Evolutionary conservation across 2,888 invertebrate species (phyloP).

Genomic region (Drosophila lutescens): DNA sequence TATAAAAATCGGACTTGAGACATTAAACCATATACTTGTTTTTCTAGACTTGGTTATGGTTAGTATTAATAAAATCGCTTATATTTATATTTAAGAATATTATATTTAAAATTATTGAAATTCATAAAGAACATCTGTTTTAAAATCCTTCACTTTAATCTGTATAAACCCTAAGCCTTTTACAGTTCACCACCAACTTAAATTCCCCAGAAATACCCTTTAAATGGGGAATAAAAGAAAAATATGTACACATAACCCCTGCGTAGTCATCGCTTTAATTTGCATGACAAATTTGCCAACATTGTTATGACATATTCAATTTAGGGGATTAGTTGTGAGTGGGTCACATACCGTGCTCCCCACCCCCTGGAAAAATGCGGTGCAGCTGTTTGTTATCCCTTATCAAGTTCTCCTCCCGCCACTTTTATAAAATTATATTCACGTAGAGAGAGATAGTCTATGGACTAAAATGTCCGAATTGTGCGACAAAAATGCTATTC

Average conservation of each 20-base stretch:
- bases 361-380: background rate
- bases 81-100: no score
- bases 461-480: conserved; percentile 38
- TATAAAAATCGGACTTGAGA: background rate
- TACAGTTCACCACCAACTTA: background rate
- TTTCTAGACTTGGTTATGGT: no score
- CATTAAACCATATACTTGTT: no score
- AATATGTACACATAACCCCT: conserved; percentile 38
- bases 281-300: conserved; percentile 77
- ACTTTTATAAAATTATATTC: conserved; percentile 20
- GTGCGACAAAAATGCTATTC: conserved; percentile 25
- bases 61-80: no score
- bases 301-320: conserved; percentile 79
- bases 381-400: conserved; percentile 38
- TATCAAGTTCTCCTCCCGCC: conserved; percentile 24
- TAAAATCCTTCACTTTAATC: no score
- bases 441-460: conserved; percentile 10
- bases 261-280: conserved; percentile 74
- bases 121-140: no score
- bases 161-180: background rate
- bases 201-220: conserved; percentile 11
- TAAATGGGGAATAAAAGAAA: conserved; percentile 12
- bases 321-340: conserved; percentile 70
- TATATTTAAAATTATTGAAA: no score
- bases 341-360: conserved; percentile 31